phyloP scores from a whole-genome alignment of 2,888 invertebrate genomes.

The Himalopsyche japonica region DNA sequence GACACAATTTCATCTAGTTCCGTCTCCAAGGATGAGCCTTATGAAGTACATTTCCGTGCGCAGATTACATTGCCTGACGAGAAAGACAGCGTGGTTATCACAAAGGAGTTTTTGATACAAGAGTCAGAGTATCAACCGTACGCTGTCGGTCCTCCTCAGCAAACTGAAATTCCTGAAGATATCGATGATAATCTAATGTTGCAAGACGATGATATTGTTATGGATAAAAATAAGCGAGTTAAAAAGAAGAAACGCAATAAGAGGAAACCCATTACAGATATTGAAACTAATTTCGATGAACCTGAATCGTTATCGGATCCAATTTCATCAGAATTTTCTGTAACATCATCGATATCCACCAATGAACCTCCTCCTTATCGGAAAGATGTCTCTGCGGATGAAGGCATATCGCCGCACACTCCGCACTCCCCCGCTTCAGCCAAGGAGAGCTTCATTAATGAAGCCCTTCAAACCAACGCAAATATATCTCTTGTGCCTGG shows the following conservation, averaged over 20 bases:
- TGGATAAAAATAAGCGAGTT: conserved; percentile 42
- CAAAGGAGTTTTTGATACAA: conserved; percentile 39
- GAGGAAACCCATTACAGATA: conserved; percentile 51
- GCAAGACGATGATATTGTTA: conserved; percentile 39
- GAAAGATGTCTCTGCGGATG: conserved; percentile 55
- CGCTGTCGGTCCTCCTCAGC: conserved; percentile 47
- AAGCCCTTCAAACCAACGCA: conserved; percentile 52
- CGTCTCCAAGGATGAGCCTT: conserved; percentile 55
- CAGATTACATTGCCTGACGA: conserved; percentile 59
- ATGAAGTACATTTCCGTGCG: conserved; percentile 65
- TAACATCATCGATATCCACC: conserved; percentile 55
- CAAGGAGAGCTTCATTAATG: conserved; percentile 44
- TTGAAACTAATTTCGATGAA: conserved; percentile 49
- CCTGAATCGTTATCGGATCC: conserved; percentile 59
- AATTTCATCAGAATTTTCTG: conserved; percentile 56
- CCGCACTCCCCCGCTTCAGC: conserved; percentile 55
- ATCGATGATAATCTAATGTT: conserved; percentile 32
- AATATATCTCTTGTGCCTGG: conserved; percentile 47
- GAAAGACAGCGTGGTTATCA: conserved; percentile 44
- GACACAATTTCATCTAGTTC: conserved; percentile 53
- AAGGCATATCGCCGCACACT: conserved; percentile 55
- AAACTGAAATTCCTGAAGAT: conserved; percentile 42
- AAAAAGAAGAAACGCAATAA: conserved; percentile 54
- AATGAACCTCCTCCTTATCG: conserved; percentile 50
- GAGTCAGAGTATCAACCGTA: conserved; percentile 44